Base-by-base conservation (phyloP, 2,888 invertebrate genomes). In the Harpagoxenus sublaevis region DNA sequence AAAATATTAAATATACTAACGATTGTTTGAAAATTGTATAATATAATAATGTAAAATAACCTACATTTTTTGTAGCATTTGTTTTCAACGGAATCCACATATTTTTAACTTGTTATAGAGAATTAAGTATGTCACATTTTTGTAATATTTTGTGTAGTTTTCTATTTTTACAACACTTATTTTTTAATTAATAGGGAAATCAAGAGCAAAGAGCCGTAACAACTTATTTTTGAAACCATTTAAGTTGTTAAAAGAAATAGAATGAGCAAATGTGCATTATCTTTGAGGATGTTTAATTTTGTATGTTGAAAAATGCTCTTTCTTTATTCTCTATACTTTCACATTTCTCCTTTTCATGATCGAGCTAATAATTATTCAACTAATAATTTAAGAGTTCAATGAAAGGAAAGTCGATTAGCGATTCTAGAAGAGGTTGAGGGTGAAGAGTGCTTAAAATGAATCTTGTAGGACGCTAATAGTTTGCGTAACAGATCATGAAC, bases 321-420 rank as follows among this genome's bases (percentile, higher is more conserved):
- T n/a, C 18, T 53, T 74, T 35, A 18, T 35, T 57, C 10, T 28
- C n/a, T 39, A 6, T 23, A 35, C 9, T 18, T 15, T 23, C 10
- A 39, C 18, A 23, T 39, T 10, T 45, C 9, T 45, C 4, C 15
- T 48, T 23, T 75, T 75, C 35, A 51, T 39, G 18, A 23, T 68
- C 70, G 53, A 55, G 45, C 62, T 68, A 83, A 83, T 68, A 83
- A 83, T 86, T 78, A 82, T 42, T 55, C 55, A 74, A 62, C 51
- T 62, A 51, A 60, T 35, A 77, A 77, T 82, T 75, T 9, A 65
- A 70, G 68, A 70, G 70, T 45, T 35, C 48, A 62, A 66, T 82
- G 48, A 73, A 57, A 57, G 60, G 35, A 63, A 66, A 74, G 57
- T 78, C 57, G 82, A 88, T 88, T 68, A 78, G 73, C 68, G 78